Percentiles rank a stretch among this genome's conserved stretches.
phyloP scores from a whole-genome alignment of 2,113 vertebrate genomes.

The Percina caprodes region DNA sequence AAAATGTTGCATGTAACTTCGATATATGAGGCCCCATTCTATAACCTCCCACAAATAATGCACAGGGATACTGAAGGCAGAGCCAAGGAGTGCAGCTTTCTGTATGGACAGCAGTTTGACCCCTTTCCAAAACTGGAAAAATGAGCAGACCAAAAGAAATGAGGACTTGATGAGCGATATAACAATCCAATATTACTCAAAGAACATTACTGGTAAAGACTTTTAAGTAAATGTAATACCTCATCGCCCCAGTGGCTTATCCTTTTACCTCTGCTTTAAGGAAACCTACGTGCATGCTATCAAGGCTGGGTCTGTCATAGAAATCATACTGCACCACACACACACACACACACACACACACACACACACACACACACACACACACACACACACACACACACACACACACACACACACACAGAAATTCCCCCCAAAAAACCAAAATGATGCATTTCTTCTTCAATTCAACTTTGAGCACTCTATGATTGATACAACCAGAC shows the following conservation, averaged over 20 bases:
- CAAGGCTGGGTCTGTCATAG: not conserved
- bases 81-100: conserved; percentile 15
- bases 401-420: too few species aligned
- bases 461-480: conserved; percentile 53
- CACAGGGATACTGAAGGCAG: not conserved
- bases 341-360: too few species aligned
- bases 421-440: too few species aligned
- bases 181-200: conserved; percentile 30
- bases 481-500: conserved; percentile 64
- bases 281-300: not conserved
- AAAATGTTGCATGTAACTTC: conserved; percentile 6
- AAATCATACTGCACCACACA: conserved; percentile 4
- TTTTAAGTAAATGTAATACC: conserved; percentile 32
- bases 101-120: conserved; percentile 7
- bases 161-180: conserved; percentile 54
- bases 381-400: too few species aligned
- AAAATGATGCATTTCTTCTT: conserved; percentile 20
- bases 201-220: conserved; percentile 22
- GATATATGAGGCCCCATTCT: not conserved
- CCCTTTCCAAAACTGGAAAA: conserved; percentile 32
- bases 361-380: too few species aligned
- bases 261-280: not conserved
- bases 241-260: not conserved
- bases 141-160: conserved; percentile 19
- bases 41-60: conserved; percentile 17